Base-by-base conservation (phyloP, 2,113 vertebrate species). In the Parotia lawesii region DNA sequence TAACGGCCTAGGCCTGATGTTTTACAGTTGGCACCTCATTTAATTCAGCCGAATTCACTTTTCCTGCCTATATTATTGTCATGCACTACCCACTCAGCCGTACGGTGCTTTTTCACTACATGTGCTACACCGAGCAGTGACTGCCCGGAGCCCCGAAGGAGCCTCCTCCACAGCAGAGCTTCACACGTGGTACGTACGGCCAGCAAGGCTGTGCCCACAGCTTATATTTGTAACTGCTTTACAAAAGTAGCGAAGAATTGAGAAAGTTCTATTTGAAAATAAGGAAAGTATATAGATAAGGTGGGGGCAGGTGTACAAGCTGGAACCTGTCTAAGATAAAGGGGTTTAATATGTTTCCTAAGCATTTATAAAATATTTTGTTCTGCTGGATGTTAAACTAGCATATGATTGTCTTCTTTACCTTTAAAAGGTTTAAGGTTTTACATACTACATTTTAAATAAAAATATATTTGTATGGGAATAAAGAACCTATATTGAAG, bases 51-150 rank as follows among this genome's bases (percentile, higher is more conserved):
- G 47, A 65, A 10, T 48, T 9, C 15, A 13, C 18, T n/a, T 44
- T 48, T n/a, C 44, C 48, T 37, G 58, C 6, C 48, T 4, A 0
- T 4, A 0, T 18, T 23, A 6, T 1, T 2, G 40, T 4, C 28
- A 4, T 5, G 17, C 47, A 2, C n/a, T 6, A 0, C 3, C 21
- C 28, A 1, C 47, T 10, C n/a, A 6, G 79, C 22, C 15, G 28
- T 8, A 0, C 0, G 27, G 58, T 23, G 73, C 38, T 66, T 74
- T 66, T 8, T 11, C 19, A 28, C 37, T 33, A 35, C 45, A 1
- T 0, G 16, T 24, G 6, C 33, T 5, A 1, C 3, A 23, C 12
- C 1, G 2, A 45, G 6, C 22, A 6, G 9, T 1, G 9, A 2
- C 53, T 42, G 20, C 62, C 47, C 3, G 1, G 33, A 42, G 29